Conservation (phyloP, 2,888 invertebrate species). For the Melinaea marsaeus region DNA sequence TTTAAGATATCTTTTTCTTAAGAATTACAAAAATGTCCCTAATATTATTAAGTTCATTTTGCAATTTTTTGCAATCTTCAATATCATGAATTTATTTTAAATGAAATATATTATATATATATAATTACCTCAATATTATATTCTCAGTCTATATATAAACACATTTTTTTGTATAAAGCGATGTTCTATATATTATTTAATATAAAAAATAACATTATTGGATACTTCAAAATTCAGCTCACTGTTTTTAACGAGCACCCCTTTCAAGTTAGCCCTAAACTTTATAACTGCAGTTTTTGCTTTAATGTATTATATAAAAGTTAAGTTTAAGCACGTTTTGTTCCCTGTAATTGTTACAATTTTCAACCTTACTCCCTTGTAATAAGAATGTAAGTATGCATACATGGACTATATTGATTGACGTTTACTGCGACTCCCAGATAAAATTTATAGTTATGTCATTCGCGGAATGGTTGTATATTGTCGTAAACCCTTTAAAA, state of each 20-base stretch:
- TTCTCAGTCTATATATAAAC: too few species aligned
- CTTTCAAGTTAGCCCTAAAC: slow-evolving; percentile 39
- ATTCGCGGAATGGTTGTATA: slow-evolving; percentile 67
- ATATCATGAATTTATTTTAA: too few species aligned
- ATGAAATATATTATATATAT: too few species aligned
- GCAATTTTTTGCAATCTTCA: too few species aligned
- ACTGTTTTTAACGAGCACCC: slow-evolving; percentile 56
- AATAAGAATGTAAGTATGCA: slow-evolving; percentile 27
- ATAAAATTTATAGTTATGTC: slow-evolving; percentile 59
- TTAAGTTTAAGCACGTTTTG: slow-evolving; percentile 50
- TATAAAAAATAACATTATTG: too few species aligned
- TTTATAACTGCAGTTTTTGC: slow-evolving; percentile 50
- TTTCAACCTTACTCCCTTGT: slow-evolving; percentile 31
- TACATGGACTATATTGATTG: slow-evolving; percentile 53
- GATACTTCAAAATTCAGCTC: slow-evolving; percentile 45
- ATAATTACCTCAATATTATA: too few species aligned
- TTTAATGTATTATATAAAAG: slow-evolving; percentile 46
- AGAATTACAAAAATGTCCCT: too few species aligned
- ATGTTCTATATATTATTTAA: too few species aligned
- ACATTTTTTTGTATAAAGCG: too few species aligned
- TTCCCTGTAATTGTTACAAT: slow-evolving; percentile 33
- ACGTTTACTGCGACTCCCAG: slow-evolving; percentile 57
- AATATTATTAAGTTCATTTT: too few species aligned
- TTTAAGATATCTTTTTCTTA: too few species aligned
- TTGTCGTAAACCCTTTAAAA: slow-evolving; percentile 51